These are phyloP conservation scores for Kryptolebias marmoratus DNA, from an alignment of 2,113 vertebrate genomes.

Conservation along the genomic window DNA sequence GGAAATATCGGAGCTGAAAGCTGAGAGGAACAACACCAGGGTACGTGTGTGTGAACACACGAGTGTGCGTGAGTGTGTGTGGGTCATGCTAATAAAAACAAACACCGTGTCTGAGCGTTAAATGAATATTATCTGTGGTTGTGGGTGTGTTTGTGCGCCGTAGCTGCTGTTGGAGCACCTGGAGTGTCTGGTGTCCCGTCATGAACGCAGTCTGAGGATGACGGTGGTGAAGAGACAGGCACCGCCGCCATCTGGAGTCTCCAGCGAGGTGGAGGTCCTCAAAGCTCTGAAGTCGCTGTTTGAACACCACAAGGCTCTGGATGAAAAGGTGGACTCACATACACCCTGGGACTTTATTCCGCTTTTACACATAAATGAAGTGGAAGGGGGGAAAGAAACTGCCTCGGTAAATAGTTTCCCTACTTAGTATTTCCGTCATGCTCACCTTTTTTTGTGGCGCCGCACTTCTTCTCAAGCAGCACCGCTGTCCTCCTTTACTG, in stretches of 20 bases:
- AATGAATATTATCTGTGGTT: constrained; percentile 56
- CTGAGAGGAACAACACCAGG: constrained; percentile 96
- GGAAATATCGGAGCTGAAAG: constrained; percentile 96
- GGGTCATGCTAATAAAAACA: constrained; percentile 33
- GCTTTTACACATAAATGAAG: not conserved
- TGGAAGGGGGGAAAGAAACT: not conserved
- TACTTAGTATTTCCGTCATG: not conserved
- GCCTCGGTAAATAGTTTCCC: not conserved
- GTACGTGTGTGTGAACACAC: constrained; percentile 69
- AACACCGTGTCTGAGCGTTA: constrained; percentile 29
- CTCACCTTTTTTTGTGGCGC: not conserved
- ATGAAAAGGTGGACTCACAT: constrained; percentile 89
- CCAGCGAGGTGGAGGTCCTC: constrained; percentile 97
- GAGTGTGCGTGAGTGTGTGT: not conserved
- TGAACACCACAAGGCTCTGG: constrained; percentile 96
- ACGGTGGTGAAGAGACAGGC: constrained; percentile 97
- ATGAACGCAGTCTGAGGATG: constrained; percentile 95
- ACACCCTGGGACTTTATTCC: constrained; percentile 6
- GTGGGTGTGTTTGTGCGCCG: constrained; percentile 15
- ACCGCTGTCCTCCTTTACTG: not conserved
- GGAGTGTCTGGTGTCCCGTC: constrained; percentile 96
- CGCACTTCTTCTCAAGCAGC: constrained; percentile 8
- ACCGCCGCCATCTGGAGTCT: constrained; percentile 93
- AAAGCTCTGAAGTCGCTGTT: constrained; percentile 97
- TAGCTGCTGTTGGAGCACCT: constrained; percentile 95